These are phyloP conservation scores for Meghimatium bilineatum DNA, from an alignment of 2,888 invertebrate species.

Conservation along the genomic window DNA sequence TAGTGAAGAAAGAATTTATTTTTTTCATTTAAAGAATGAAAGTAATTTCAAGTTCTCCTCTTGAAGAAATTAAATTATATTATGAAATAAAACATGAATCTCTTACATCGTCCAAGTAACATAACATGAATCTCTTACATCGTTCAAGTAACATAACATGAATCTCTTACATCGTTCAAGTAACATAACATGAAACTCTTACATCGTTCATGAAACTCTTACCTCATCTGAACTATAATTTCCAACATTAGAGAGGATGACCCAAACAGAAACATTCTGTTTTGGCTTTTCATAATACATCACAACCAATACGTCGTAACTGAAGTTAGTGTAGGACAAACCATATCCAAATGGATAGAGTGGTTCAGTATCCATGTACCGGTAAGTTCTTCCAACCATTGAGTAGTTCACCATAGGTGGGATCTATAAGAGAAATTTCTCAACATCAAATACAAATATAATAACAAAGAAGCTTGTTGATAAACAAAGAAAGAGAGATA, in stretches of 20 bases:
- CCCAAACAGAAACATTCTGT: slow-evolving; percentile 56
- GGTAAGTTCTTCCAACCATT: slow-evolving; percentile 72
- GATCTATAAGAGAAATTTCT: slow-evolving; percentile 50
- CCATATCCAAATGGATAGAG: slow-evolving; percentile 70
- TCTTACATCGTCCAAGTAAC: too few relatives aligned
- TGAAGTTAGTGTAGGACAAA: slow-evolving; percentile 61
- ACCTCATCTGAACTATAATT: slow-evolving; percentile 71
- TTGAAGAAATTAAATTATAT: too few relatives aligned
- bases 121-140: too few relatives aligned
- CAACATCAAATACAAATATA: neutral
- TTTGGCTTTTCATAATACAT: slow-evolving; percentile 56
- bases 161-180: too few relatives aligned
- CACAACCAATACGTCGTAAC: slow-evolving; percentile 21
- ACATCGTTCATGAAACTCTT: slow-evolving; percentile 26
- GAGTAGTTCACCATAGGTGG: slow-evolving; percentile 62
- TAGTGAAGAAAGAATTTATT: too few relatives aligned
- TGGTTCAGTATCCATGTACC: slow-evolving; percentile 66
- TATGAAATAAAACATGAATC: too few relatives aligned
- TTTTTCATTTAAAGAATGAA: too few relatives aligned
- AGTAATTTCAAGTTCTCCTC: too few relatives aligned
- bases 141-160: too few relatives aligned
- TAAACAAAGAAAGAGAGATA: neutral
- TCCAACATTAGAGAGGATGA: slow-evolving; percentile 66
- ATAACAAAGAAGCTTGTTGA: neutral
- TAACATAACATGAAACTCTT: too few relatives aligned